Evolutionary conservation across 2,888 invertebrate species (phyloP), one percentile per base, ranked within the genome.

Genomic region (Nephrotoma flavescens): DNA sequence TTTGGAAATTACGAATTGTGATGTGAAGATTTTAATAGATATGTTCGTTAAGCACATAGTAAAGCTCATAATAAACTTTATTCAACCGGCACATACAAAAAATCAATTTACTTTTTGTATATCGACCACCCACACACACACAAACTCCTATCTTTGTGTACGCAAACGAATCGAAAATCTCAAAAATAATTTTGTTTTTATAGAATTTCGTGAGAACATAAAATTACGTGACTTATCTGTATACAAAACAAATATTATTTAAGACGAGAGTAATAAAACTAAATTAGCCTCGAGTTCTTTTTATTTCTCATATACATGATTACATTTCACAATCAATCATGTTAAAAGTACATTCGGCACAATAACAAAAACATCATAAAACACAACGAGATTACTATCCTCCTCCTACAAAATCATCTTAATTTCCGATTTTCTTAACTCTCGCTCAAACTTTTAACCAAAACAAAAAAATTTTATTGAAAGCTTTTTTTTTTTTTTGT

Each of bases 301-400:
- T 84, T 84, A 84, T 84, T 42, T 42, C 42, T 84, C 15, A 31
- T 31, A 31, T 31, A 31, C 31, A 71, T 71, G 71, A 71, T 71
- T 42, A 84, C 84, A 84, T 84, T 84, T 84, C 84, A 84, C 84
- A 84, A 84, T 84, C 84, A 84, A 84, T 84, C 84, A 84, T 84
- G 42, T 84, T 42, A 84, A 42, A 42, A n/a, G 42, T 42, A 47
- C 47, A 47, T 12, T 84, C 42, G n/a, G 42, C 84, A 84, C 12
- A 42, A 42, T 2, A 84, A 41, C 15, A 84, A 71, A 71, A 71
- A 42, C 42, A 83, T 41, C 41, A 41, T 83, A 83, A 83, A 83
- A 83, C 11, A 47, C 12, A 41, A 52, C 52, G 15, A 52, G 52
- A 15, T 52, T 52, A 71, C 71, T 71, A 71, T 71, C 31, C 71